These are phyloP conservation scores for Nixonia krombeini DNA, from an alignment of 1,140 invertebrate species.

Conservation along the genomic window DNA sequence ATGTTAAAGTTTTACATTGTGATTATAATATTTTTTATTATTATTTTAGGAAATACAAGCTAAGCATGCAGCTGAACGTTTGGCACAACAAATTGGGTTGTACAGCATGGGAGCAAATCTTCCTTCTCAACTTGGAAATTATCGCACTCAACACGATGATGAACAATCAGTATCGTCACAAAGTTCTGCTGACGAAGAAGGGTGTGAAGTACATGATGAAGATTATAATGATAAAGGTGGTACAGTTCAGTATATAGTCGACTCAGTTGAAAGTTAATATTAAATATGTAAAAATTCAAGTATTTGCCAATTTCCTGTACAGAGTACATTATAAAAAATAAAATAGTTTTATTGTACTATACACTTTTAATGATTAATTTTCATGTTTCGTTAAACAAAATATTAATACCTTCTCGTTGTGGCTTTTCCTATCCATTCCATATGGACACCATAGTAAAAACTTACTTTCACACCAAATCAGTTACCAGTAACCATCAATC, in stretches of 20 bases:
- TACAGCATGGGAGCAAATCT: constrained; percentile 38
- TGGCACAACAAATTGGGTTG: constrained; percentile 56
- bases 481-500: too few relatives aligned
- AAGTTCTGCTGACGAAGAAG: constrained; percentile 61
- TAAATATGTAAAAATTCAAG: constrained; percentile 4
- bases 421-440: too few relatives aligned
- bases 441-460: too few relatives aligned
- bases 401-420: too few relatives aligned
- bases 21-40: constrained; percentile 22
- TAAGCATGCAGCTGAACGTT: constrained; percentile 68
- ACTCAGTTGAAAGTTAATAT: constrained; percentile 48
- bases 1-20: too few relatives aligned
- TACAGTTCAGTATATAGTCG: constrained; percentile 64
- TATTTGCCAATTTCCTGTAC: neutral
- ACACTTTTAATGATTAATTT: too few relatives aligned
- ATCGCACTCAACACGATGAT: constrained; percentile 48
- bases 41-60: constrained; percentile 69
- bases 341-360: too few relatives aligned
- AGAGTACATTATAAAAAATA: neutral
- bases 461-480: too few relatives aligned
- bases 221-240: constrained; percentile 65
- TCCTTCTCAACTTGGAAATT: constrained; percentile 40
- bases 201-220: constrained; percentile 66
- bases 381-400: too few relatives aligned
- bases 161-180: constrained; percentile 43